Evolutionary conservation across 2,888 invertebrate species (phyloP).

Genomic region (Brachylomia viminalis): DNA sequence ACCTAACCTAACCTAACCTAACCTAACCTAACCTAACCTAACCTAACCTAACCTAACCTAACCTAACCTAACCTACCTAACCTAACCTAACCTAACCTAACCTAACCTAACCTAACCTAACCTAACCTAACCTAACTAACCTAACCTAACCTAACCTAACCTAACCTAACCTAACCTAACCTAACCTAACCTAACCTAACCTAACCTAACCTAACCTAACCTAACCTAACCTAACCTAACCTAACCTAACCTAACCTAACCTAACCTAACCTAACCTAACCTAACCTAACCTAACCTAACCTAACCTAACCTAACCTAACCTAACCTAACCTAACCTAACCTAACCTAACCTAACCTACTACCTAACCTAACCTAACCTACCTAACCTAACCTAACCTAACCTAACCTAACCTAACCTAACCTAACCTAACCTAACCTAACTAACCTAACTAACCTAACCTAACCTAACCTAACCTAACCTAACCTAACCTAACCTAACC

Average conservation of each 20-base stretch:
- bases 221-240: constrained; percentile 10
- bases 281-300: constrained; percentile 7
- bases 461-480: constrained; percentile 6
- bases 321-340: too few relatives aligned
- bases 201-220: constrained; percentile 13
- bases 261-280: constrained; percentile 12
- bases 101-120: too few relatives aligned
- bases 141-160: background rate
- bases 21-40: too few relatives aligned
- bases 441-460: constrained; percentile 11
- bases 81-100: too few relatives aligned
- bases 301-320: too few relatives aligned
- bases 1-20: too few relatives aligned
- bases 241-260: constrained; percentile 15
- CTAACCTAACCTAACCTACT: too few relatives aligned
- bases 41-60: too few relatives aligned
- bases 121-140: too few relatives aligned
- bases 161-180: constrained; percentile 10
- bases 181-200: constrained; percentile 11
- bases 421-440: constrained; percentile 10
- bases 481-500: constrained; percentile 1
- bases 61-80: too few relatives aligned
- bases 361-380: constrained; percentile 3
- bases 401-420: constrained; percentile 11
- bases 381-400: constrained; percentile 12